Conservation (phyloP, 2,113 vertebrate genomes). For the Vombatus ursinus region DNA sequence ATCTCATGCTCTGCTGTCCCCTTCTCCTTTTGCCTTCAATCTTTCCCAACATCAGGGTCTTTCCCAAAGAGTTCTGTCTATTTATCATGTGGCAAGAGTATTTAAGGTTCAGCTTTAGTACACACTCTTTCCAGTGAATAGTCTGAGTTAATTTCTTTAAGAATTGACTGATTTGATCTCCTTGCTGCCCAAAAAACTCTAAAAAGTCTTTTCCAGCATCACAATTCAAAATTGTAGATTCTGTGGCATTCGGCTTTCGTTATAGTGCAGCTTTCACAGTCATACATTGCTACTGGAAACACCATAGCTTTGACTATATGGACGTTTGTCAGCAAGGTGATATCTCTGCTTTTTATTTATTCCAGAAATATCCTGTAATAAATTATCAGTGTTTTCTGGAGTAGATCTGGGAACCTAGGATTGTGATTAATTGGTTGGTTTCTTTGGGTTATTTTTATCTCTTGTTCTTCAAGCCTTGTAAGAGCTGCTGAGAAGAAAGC, state of each 20-base stretch:
- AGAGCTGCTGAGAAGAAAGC: background rate
- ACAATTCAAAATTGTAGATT: background rate
- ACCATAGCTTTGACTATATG: background rate
- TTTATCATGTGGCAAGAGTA: background rate
- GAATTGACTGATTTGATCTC: too few species aligned
- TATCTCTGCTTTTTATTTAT: background rate
- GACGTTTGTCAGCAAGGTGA: background rate
- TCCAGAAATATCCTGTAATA: background rate
- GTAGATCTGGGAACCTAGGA: too few species aligned
- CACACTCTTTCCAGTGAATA: background rate
- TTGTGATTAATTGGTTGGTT: background rate
- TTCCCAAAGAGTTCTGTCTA: background rate
- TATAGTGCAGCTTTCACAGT: background rate
- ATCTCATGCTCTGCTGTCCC: background rate
- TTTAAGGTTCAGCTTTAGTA: background rate
- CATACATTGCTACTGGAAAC: background rate
- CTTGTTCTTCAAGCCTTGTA: background rate
- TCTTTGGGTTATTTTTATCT: background rate
- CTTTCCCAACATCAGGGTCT: background rate
- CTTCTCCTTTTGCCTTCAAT: background rate
- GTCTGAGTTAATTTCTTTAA: background rate
- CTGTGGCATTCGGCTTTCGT: background rate
- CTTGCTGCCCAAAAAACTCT: too few species aligned
- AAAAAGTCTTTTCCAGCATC: background rate
- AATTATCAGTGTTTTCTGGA: background rate